phyloP scores from a whole-genome alignment of 2,888 invertebrate species.

The Omphaloscelis lunosa region DNA sequence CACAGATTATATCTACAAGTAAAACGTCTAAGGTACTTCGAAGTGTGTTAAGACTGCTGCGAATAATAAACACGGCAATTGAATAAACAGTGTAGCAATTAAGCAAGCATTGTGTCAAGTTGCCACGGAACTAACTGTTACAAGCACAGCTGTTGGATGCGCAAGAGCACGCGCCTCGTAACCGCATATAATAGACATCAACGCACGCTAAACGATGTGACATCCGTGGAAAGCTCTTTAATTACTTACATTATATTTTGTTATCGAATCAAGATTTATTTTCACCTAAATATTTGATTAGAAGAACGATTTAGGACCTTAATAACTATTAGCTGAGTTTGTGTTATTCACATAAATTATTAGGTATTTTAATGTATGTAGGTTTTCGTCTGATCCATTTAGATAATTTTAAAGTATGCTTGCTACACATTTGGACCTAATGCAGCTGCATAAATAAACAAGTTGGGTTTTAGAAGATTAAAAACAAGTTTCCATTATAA shows the following conservation, averaged over 20 bases:
- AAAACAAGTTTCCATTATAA: conserved; percentile 40
- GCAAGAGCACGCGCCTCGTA: conserved; percentile 59
- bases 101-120: conserved; percentile 61
- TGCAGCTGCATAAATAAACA: conserved; percentile 29
- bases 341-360: conserved; percentile 30
- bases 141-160: conserved; percentile 53
- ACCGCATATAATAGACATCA: conserved; percentile 76
- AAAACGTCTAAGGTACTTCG: background rate
- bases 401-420: conserved; percentile 49
- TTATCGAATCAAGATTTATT: background rate
- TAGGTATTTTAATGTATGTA: conserved; percentile 26
- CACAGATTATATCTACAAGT: background rate
- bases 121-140: conserved; percentile 55
- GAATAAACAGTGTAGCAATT: conserved; percentile 61
- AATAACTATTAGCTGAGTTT: conserved; percentile 17
- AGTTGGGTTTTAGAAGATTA: conserved; percentile 14
- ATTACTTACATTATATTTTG: background rate
- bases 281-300: background rate
- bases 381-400: conserved; percentile 47
- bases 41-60: background rate
- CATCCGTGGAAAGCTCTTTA: conserved; percentile 15
- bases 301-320: background rate
- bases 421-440: conserved; percentile 20
- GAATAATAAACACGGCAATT: conserved; percentile 48
- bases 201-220: conserved; percentile 66